Base-by-base conservation (phyloP, 2,888 invertebrate species). In the Alviniconcha strummeri region DNA sequence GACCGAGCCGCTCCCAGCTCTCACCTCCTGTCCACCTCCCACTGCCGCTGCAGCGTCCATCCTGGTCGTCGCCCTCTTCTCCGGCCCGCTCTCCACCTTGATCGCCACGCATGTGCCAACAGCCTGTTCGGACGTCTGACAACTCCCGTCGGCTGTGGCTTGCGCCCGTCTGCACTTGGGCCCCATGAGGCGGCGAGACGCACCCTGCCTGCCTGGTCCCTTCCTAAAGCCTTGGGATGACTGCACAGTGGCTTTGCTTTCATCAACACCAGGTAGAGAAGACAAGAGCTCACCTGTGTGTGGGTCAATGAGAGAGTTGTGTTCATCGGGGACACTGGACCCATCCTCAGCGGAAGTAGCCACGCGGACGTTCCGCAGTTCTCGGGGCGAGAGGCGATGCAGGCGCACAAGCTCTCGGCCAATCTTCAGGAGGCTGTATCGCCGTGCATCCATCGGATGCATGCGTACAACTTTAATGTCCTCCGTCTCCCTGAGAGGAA, bases 391-490 rank as follows among this genome's bases (percentile, higher is more conserved):
- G 17, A 92, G 83, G 60, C 89, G 88, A 15, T 83, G 83, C 57
- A 90, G 81, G 83, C 88, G 87, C 0, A 92, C 90, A 36, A 90
- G 85, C 81, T 91, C 92, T 36, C 88, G 86, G 17, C 92, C 92
- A 79, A 92, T 91, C 85, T 92, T 92, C 52, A 92, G 80, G 83
- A 92, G 84, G 81, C 91, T 92, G 86, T 91, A 92, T 75, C 89
- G 88, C 54, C 91, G 87, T 5, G 92, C 92, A 89, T 91, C 92
- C 89, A 88, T 92, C 15, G 92, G 92, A 83, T 91, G 92, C 91
- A 92, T 91, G 78, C 90, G 88, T 17, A 92, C 91, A 75, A 90
- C 77, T 69, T 87, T 87, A 9, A 90, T 75, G 36, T 87, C 83
- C 19, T 85, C 82, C 11, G 54, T 84, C 8, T 72, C 76, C 64